phyloP scores from a whole-genome alignment of 1,140 invertebrate species.

The Temnothorax longispinosus region DNA sequence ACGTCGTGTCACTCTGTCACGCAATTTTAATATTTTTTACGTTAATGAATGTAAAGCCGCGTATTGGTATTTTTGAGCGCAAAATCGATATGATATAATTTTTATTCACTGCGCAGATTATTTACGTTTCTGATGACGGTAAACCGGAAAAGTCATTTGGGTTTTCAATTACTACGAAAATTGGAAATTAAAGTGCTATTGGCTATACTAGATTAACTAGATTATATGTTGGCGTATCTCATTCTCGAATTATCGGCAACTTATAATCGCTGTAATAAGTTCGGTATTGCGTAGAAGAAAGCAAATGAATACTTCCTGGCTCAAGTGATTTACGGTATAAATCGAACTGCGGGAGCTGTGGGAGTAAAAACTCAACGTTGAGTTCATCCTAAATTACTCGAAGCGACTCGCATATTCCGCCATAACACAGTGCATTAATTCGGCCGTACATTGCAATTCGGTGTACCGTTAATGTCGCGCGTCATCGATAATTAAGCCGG shows the following conservation, averaged over 20 bases:
- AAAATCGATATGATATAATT: background rate
- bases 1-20: background rate
- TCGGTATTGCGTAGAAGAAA: background rate
- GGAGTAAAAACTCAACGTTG: background rate
- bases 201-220: background rate
- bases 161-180: background rate
- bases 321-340: background rate
- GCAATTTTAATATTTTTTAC: background rate
- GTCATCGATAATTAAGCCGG: slow-evolving; percentile 60
- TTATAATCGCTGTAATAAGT: slow-evolving; percentile 18
- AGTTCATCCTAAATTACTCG: background rate
- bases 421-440: slow-evolving; percentile 6
- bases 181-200: background rate
- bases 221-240: background rate
- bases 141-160: background rate
- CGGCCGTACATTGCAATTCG: slow-evolving; percentile 1
- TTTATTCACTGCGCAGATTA: background rate
- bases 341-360: background rate
- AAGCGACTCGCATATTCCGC: background rate
- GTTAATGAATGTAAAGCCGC: background rate
- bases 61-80: background rate
- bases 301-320: background rate
- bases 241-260: background rate
- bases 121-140: background rate
- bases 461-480: slow-evolving; percentile 36